These are phyloP conservation scores for Zygogramma bicolorata DNA, from an alignment of 2,888 invertebrate genomes.

Conservation along the genomic window DNA sequence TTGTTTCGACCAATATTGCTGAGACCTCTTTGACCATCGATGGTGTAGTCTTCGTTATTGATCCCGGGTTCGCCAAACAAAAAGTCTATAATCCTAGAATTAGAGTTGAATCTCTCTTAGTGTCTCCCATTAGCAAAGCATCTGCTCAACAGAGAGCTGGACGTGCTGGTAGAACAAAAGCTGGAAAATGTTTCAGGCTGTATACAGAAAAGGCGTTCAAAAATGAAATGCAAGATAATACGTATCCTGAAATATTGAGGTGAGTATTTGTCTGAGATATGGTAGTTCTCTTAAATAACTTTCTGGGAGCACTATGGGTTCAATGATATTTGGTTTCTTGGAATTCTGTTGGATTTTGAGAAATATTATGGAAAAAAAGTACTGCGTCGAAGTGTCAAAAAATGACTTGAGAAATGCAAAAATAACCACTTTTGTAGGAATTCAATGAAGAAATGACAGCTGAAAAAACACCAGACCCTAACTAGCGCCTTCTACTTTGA, in stretches of 20 bases:
- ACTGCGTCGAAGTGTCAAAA: too few relatives aligned
- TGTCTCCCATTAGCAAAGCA: conserved; percentile 99
- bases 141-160: conserved; percentile 98
- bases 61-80: conserved; percentile 99
- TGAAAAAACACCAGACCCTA: too few relatives aligned
- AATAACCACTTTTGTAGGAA: too few relatives aligned
- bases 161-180: conserved; percentile 96
- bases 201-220: conserved; percentile 97
- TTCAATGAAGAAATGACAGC: too few relatives aligned
- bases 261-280: conserved; percentile 35
- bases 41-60: conserved; percentile 99
- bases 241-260: conserved; percentile 93
- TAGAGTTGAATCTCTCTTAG: conserved; percentile 96
- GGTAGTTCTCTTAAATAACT: too few relatives aligned
- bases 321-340: too few relatives aligned
- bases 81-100: conserved; percentile 79
- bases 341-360: too few relatives aligned
- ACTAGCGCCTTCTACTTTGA: too few relatives aligned
- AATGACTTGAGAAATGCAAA: too few relatives aligned
- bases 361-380: too few relatives aligned
- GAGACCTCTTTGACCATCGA: conserved; percentile 99
- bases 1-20: conserved; percentile 99
- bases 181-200: conserved; percentile 96
- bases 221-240: conserved; percentile 99
- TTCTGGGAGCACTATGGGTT: too few relatives aligned